These are phyloP conservation scores for Mellivora capensis DNA, from an alignment of 2,113 vertebrate species.

Conservation along the genomic window DNA sequence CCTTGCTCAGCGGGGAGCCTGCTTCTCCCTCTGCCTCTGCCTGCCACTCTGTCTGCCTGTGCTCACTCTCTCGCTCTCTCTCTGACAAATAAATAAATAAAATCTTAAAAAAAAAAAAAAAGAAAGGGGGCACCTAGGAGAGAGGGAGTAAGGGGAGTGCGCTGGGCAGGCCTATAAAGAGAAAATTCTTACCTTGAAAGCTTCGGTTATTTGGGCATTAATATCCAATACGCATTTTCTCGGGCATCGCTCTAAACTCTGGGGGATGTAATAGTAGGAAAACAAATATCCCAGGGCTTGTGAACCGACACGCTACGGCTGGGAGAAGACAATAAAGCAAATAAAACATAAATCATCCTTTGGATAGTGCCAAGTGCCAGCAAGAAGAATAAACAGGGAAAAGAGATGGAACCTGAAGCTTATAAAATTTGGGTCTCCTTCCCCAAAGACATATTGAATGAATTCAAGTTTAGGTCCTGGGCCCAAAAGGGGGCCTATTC, in stretches of 20 bases:
- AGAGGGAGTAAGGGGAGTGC: rapidly evolving
- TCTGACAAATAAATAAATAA: too few relatives aligned
- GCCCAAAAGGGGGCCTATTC: neutral
- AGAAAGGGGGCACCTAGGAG: neutral
- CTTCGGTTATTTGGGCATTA: neutral
- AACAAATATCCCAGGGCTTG: too few relatives aligned
- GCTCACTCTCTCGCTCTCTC: too few relatives aligned
- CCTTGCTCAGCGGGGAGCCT: too few relatives aligned
- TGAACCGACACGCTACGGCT: neutral
- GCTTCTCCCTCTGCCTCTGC: too few relatives aligned
- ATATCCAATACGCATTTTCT: neutral
- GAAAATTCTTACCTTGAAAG: neutral
- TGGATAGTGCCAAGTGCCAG: neutral
- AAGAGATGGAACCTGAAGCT: neutral
- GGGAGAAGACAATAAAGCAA: neutral
- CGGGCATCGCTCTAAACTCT: neutral
- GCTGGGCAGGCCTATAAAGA: neutral
- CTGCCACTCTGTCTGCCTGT: too few relatives aligned
- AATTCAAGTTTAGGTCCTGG: neutral
- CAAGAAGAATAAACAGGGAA: neutral
- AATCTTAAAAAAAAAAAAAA: too few relatives aligned
- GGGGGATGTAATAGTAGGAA: neutral
- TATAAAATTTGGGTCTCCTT: neutral
- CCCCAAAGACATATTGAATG: neutral
- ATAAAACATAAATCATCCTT: neutral